Evolutionary conservation across 2,888 invertebrate species (phyloP).

Genomic region (Philereme vetulata): DNA sequence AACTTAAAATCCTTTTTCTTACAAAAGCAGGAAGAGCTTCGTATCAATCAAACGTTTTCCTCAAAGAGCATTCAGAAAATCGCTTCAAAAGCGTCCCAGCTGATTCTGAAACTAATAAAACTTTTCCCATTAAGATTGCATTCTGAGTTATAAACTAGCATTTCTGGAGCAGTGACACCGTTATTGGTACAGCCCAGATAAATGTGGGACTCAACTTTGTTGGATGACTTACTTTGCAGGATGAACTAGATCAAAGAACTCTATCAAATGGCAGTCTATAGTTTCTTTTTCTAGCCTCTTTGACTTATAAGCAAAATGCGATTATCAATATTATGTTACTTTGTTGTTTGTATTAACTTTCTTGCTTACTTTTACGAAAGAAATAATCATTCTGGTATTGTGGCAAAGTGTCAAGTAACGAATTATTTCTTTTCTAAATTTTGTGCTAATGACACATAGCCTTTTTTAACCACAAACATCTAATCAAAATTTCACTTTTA

Average conservation of each 20-base stretch:
- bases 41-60: conserved; percentile 10
- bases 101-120: conserved; percentile 31
- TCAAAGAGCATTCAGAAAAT: conserved; percentile 19
- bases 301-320: neutral
- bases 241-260: conserved; percentile 22
- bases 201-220: conserved; percentile 24
- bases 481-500: too few relatives aligned
- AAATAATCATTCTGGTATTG: too few relatives aligned
- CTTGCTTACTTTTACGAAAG: too few relatives aligned
- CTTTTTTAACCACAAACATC: too few relatives aligned
- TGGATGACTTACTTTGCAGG: conserved; percentile 19
- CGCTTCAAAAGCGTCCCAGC: conserved; percentile 17
- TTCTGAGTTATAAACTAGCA: conserved; percentile 21
- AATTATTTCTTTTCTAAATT: too few relatives aligned
- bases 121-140: conserved; percentile 41
- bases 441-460: too few relatives aligned
- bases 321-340: too few relatives aligned
- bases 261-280: conserved; percentile 8
- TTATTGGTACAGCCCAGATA: conserved; percentile 29
- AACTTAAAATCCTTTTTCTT: neutral
- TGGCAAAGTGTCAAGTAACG: too few relatives aligned
- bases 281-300: neutral
- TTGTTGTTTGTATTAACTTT: too few relatives aligned
- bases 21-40: neutral
- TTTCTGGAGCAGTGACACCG: conserved; percentile 26